Evolutionary conservation across 1,140 invertebrate genomes (phyloP).

Genomic region (Chrysomallon squamiferum): DNA sequence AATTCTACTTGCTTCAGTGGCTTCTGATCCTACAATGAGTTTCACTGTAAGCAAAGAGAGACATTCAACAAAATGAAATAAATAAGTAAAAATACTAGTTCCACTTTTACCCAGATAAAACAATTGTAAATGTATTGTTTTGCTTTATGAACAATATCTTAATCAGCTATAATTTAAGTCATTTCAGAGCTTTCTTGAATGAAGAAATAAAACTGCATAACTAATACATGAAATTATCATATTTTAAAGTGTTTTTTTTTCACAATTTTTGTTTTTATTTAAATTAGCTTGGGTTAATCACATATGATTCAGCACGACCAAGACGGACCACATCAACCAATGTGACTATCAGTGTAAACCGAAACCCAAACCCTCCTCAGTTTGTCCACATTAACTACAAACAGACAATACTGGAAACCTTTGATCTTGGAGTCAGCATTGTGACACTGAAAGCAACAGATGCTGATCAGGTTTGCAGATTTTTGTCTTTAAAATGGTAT

Average conservation of each 20-base stretch:
- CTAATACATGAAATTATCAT: too few species aligned
- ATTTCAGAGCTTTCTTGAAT: too few species aligned
- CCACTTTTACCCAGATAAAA: too few species aligned
- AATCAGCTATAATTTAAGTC: too few species aligned
- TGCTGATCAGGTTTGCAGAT: slow-evolving; percentile 67
- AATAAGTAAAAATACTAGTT: too few species aligned
- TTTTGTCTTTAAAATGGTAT: neutral
- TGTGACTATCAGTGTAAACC: slow-evolving; percentile 82
- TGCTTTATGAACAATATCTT: too few species aligned
- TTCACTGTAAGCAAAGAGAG: slow-evolving; percentile 27
- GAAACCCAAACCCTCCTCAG: slow-evolving; percentile 71
- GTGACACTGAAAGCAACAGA: slow-evolving; percentile 42
- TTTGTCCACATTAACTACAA: slow-evolving; percentile 29
- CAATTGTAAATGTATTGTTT: too few species aligned
- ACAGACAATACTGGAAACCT: slow-evolving; percentile 44
- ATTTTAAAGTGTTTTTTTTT: slow-evolving; percentile 12
- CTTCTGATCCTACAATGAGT: slow-evolving; percentile 11
- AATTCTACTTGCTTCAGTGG: slow-evolving; percentile 11
- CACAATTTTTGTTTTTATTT: too few species aligned
- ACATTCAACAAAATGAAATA: too few species aligned
- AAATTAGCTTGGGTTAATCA: slow-evolving; percentile 78
- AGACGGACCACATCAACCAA: slow-evolving; percentile 80
- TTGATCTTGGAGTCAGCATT: slow-evolving; percentile 30
- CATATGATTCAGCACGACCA: slow-evolving; percentile 86
- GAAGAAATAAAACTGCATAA: too few species aligned